These are phyloP conservation scores for Spatulosminthurus flaviceps DNA, from an alignment of 2,888 invertebrate genomes.

Conservation along the genomic window DNA sequence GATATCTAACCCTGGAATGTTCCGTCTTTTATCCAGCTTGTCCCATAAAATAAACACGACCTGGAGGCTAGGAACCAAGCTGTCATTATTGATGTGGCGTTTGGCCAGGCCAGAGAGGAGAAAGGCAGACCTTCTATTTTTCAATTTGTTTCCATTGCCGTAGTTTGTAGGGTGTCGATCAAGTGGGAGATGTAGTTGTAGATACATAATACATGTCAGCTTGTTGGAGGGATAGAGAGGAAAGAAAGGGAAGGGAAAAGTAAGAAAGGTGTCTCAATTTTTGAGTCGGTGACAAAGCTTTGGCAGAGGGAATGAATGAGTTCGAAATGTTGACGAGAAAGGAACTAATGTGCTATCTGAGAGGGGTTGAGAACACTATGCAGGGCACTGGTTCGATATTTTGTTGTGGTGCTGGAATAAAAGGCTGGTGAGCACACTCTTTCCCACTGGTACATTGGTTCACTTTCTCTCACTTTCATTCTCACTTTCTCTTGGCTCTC, in stretches of 20 bases:
- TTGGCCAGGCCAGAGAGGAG: not conserved
- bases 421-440: slow-evolving; percentile 30
- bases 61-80: not conserved
- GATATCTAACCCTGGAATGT: not conserved
- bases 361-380: slow-evolving; percentile 16
- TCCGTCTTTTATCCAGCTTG: not conserved
- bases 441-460: not conserved
- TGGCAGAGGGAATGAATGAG: not conserved
- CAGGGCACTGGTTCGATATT: slow-evolving; percentile 26
- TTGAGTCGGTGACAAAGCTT: not conserved
- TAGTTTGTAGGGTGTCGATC: not conserved
- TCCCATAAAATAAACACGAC: not conserved
- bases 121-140: not conserved
- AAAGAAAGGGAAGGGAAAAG: not conserved
- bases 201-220: slow-evolving; percentile 26
- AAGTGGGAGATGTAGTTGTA: slow-evolving; percentile 1
- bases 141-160: not conserved
- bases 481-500: too few relatives aligned
- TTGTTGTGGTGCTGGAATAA: slow-evolving; percentile 39
- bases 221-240: too few relatives aligned
- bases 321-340: slow-evolving; percentile 6
- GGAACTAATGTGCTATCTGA: slow-evolving; percentile 18
- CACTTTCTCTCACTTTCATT: not conserved
- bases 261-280: slow-evolving; percentile 22
- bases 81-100: not conserved